A percentile compares a stretch with the other conserved stretches of the same genome.
Evolutionary conservation across 2,113 vertebrate genomes (phyloP).

Genomic region (Perccottus glenii): DNA sequence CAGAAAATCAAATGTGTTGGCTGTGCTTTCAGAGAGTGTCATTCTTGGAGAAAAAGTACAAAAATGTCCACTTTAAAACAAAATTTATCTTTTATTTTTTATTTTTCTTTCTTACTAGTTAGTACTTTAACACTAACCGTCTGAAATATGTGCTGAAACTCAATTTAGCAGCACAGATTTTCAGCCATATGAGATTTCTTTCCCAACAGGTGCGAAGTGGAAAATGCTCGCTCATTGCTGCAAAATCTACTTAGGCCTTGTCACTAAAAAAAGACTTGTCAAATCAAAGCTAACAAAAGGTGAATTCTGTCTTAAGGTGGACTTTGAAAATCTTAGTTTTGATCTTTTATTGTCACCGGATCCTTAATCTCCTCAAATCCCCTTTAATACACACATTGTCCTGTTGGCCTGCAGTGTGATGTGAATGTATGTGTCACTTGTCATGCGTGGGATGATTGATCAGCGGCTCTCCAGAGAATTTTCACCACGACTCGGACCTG

Average conservation of each 20-base stretch:
- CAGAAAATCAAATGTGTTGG: constrained; percentile 11
- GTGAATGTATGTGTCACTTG: constrained; percentile 17
- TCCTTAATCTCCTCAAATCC: constrained; percentile 72
- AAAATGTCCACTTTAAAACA: constrained; percentile 12
- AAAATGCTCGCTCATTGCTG: constrained; percentile 24
- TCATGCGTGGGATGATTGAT: constrained; percentile 41
- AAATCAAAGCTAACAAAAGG: constrained; percentile 7
- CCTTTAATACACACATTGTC: constrained; percentile 69
- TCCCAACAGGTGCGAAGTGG: constrained; percentile 27
- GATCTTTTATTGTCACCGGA: constrained; percentile 64
- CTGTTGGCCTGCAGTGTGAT: constrained; percentile 30
- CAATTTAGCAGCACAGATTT: not conserved
- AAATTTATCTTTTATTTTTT: constrained; percentile 12
- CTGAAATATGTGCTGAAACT: not conserved
- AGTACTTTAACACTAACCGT: not conserved
- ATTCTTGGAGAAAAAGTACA: constrained; percentile 27
- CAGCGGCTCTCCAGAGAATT: constrained; percentile 41
- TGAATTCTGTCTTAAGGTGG: constrained; percentile 57
- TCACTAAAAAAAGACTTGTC: constrained; percentile 13
- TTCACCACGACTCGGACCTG: constrained; percentile 26
- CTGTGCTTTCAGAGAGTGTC: constrained; percentile 24
- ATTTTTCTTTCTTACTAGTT: not conserved
- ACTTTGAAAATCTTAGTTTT: constrained; percentile 42
- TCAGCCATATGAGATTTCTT: constrained; percentile 5
- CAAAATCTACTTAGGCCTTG: constrained; percentile 27